Base-by-base conservation (phyloP, 2,888 invertebrate species). In the Drosophila nr. perissopoda region DNA sequence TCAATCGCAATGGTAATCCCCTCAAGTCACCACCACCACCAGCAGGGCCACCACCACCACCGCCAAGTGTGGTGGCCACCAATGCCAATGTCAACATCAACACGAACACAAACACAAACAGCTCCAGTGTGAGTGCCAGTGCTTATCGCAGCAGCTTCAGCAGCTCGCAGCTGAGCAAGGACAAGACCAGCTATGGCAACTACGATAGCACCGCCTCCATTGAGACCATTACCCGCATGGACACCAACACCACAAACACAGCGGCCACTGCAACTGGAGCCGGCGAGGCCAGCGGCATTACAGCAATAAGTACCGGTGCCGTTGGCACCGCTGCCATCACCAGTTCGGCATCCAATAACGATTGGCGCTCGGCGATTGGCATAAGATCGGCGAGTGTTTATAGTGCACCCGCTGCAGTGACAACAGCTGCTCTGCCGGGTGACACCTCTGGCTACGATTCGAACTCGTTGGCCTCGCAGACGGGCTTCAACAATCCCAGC, bases 141-240 rank as follows among this genome's bases (percentile, higher is more conserved):
- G 90, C 80, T 63, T 91, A 91, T 68, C 82, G 87, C 57, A 90
- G 82, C 68, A 91, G 92, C 67, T 91, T 86, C 67, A 86, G 83
- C 73, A 86, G 82, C 51, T 83, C 83, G 4, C 45, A 45, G 45
- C 58, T 87, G 13, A 84, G 80, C 71, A 83, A 78, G 72, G 87
- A 88, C 65, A 89, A 89, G 75, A 86, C 90, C 60, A 87, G 81
- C 63, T 89, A 90, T 21, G 85, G 85, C 69, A 90, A 88, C 61
- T 91, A 91, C 61, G 91, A 88, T 70, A 91, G 91, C 76, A 90
- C 81, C 65, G 90, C 85, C 13, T 91, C 92, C 45, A 89, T 92
- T 48, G 92, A 91, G 74, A 92, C 92, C 51, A 92, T 91, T 6
- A 92, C 92, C 18, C 89, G 90, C 45, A 91, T 91, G 91, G 91